phyloP scores from a whole-genome alignment of 2,888 invertebrate species.

The Andrena flavipes region DNA sequence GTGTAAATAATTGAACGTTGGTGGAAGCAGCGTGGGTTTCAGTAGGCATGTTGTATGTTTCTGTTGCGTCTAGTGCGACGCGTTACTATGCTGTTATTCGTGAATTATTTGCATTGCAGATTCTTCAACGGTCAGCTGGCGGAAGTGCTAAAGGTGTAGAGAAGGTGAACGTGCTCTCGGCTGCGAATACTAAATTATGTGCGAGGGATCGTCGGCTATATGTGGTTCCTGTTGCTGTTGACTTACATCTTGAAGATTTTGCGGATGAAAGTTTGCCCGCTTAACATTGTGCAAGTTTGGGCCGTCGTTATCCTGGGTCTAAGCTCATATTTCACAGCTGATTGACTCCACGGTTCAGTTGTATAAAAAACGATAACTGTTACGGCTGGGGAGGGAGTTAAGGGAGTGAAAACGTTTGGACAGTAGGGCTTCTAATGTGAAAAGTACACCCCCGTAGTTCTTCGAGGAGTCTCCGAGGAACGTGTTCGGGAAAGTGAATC shows the following conservation, averaged over 20 bases:
- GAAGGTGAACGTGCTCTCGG: conserved; percentile 13
- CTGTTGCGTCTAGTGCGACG: too few species aligned
- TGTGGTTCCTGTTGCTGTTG: conserved; percentile 77
- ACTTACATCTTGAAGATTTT: conserved; percentile 71
- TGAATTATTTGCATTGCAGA: conserved; percentile 17
- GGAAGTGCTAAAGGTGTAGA: not conserved
- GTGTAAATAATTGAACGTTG: too few species aligned
- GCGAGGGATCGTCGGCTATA: conserved; percentile 47
- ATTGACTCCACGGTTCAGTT: not conserved
- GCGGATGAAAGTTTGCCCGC: conserved; percentile 63
- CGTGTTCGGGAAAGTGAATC: conserved; percentile 40
- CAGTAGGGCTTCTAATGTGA: conserved; percentile 39
- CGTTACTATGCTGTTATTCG: not conserved
- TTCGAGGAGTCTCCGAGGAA: conserved; percentile 18
- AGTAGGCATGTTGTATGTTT: too few species aligned
- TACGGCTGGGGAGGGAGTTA: not conserved
- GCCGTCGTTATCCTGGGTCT: conserved; percentile 41
- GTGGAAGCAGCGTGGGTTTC: too few species aligned
- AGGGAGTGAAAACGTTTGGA: not conserved
- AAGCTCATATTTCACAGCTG: conserved; percentile 66
- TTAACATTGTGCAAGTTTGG: conserved; percentile 32
- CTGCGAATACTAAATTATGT: not conserved
- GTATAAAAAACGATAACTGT: not conserved
- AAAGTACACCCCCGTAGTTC: conserved; percentile 1
- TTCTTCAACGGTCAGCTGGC: not conserved